Conservation (phyloP, 1,140 invertebrate species). For the Heliconius nattereri region DNA sequence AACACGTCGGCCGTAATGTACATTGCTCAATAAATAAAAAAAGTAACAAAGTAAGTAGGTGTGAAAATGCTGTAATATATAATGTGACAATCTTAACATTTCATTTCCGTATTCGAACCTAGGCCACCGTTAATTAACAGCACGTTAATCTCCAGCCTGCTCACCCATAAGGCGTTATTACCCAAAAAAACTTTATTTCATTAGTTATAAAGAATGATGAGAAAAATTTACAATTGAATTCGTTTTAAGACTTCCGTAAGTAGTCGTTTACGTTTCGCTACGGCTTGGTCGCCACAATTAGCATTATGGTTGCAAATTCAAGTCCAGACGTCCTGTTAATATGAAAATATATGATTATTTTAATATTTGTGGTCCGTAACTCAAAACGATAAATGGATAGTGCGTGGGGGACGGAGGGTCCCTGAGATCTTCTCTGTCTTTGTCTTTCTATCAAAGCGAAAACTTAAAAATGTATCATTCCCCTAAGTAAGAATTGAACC, state of each 20-base stretch:
- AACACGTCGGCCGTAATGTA: no score
- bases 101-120: neutral
- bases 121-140: neutral
- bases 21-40: neutral
- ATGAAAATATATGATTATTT: no score
- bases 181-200: neutral
- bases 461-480: no score
- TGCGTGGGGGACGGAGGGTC: no score
- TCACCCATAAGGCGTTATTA: neutral
- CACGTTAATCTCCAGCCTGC: neutral
- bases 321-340: no score
- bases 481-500: no score
- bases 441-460: no score
- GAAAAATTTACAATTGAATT: neutral
- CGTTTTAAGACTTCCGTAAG: neutral
- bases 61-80: neutral
- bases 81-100: neutral
- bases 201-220: neutral
- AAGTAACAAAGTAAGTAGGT: neutral
- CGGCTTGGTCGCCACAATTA: no score
- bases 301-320: no score
- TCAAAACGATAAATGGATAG: no score
- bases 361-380: no score
- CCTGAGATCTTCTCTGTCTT: no score
- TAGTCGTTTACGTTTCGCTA: neutral